phyloP scores from a whole-genome alignment of 1,140 invertebrate species.

The Parasteatoda tepidariorum region DNA sequence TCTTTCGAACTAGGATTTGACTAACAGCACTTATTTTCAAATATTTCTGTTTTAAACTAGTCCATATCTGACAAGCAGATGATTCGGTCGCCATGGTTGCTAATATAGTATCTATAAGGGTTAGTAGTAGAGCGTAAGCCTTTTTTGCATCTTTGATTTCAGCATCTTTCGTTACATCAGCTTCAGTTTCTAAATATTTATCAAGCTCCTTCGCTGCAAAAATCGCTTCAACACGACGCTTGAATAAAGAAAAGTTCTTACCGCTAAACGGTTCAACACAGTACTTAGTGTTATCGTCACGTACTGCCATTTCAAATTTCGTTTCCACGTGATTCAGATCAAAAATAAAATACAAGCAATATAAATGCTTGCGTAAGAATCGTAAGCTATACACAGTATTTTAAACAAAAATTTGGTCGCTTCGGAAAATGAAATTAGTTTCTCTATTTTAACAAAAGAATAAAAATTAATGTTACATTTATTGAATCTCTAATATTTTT shows the following conservation, averaged over 20 bases:
- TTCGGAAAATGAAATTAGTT: no score
- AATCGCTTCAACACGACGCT: background rate
- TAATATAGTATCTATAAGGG: background rate
- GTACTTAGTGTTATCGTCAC: background rate
- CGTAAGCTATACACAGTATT: no score
- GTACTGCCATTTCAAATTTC: background rate
- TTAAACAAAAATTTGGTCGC: no score
- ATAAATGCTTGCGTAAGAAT: no score
- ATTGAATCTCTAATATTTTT: no score
- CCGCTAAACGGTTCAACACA: background rate
- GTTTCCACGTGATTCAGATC: no score
- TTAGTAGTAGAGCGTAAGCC: background rate
- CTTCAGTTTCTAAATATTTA: background rate
- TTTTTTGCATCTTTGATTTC: background rate
- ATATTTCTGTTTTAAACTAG: background rate
- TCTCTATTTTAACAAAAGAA: no score
- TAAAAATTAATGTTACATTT: no score
- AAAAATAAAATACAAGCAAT: no score
- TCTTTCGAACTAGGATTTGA: conserved; percentile 25
- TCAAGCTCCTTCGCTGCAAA: conserved; percentile 8
- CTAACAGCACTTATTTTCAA: background rate
- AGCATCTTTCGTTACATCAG: background rate
- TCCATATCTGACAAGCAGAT: background rate
- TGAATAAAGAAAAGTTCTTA: background rate
- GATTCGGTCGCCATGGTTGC: background rate